Evolutionary conservation across 2,113 vertebrate species (phyloP).

Genomic region (Rhinogobius similis): DNA sequence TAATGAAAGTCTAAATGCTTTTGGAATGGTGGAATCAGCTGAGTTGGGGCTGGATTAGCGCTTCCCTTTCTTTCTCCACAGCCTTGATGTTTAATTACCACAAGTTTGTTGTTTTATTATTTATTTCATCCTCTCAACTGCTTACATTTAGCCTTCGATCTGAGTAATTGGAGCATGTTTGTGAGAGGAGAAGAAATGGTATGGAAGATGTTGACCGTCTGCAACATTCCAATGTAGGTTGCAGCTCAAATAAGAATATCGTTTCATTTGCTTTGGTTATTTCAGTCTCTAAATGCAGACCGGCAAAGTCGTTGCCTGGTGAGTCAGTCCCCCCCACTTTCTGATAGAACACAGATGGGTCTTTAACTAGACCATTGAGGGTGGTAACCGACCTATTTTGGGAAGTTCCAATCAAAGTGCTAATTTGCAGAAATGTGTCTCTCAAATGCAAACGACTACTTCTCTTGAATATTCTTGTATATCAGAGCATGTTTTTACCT

Average conservation of each 20-base stretch:
- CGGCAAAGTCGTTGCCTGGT: neutral
- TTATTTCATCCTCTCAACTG: constrained; percentile 51
- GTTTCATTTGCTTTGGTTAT: neutral
- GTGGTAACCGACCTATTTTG: no score
- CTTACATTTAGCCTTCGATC: constrained; percentile 42
- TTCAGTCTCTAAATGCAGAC: neutral
- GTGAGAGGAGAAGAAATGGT: constrained; percentile 6
- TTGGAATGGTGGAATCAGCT: constrained; percentile 72
- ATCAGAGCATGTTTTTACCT: no score
- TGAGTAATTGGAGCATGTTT: constrained; percentile 43
- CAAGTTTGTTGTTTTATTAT: constrained; percentile 70
- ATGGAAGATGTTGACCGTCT: neutral
- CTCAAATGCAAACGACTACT: no score
- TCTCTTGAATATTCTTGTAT: neutral
- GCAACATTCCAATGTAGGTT: neutral
- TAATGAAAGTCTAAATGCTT: constrained; percentile 82
- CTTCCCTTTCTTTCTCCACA: constrained; percentile 56
- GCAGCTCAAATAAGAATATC: neutral
- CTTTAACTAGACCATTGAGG: no score
- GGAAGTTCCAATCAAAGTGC: neutral
- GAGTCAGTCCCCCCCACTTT: no score
- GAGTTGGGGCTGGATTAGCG: constrained; percentile 72
- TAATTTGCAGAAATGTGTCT: no score
- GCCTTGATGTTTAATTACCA: constrained; percentile 79
- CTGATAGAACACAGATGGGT: no score